Evolutionary conservation across 1,140 invertebrate species (phyloP), one percentile per base, ranked within the genome.

Genomic region (Eriosoma lanigerum): DNA sequence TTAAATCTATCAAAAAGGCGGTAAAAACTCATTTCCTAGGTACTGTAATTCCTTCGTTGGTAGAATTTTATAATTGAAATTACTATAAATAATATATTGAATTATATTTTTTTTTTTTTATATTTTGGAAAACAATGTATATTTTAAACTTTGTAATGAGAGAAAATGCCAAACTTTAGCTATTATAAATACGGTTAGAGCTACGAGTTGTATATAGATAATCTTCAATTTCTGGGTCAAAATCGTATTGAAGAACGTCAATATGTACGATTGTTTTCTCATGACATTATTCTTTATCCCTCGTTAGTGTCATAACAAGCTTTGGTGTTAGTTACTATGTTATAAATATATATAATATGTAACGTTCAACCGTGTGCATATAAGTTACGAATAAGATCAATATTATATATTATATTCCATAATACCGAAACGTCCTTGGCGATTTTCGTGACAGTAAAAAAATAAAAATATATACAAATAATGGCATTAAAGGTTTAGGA

Each of bases 401-500:
- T 68, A 68, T 9, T 17, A 48, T 38, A 38, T 4, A 38, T 38
- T 38, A 38, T 38, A 38, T 68, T 68, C 26, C 66, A 48, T 48
- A 46, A 68, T 46, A 68, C 24, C 66, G 17, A 68, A 38, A 48
- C 66, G 21, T 48, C 66, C 66, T 68, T 48, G 66, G n/a, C n/a
- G 21, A n/a, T 68, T 68, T 68, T 21, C 9, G 21, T 15, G 32
- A 68, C 38, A 48, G 12, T 46, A 6, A 32, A 15, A 62, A 29
- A 17, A 17, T 32, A 17, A 46, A 46, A 46, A 46, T 68, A 46
- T 68, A n/a, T 21, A 64, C 17, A 19, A 4, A 64, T 38, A 1
- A 66, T 44, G 32, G 21, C 2, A 9, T 1, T 9, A 0, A 19
- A 46, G 38, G 44, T 38, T 24, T 46, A 66, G 5, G n/a, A 15